These are phyloP conservation scores for Epinotia demarniana DNA, from an alignment of 2,888 invertebrate genomes.

Conservation along the genomic window DNA sequence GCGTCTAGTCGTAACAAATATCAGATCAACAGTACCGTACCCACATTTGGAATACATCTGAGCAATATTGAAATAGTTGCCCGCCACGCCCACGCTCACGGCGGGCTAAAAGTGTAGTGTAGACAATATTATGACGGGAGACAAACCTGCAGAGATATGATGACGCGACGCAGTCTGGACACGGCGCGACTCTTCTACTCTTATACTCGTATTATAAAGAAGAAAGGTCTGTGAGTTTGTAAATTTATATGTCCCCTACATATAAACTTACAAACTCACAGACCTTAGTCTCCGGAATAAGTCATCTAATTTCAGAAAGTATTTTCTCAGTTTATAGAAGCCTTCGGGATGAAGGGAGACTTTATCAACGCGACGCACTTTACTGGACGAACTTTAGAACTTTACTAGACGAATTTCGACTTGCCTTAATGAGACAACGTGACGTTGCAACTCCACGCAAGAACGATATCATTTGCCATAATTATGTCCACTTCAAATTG, in stretches of 20 bases:
- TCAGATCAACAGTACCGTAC: conserved; percentile 22
- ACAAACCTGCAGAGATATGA: neutral
- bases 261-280: too few species aligned
- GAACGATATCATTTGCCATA: too few species aligned
- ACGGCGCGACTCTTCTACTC: neutral
- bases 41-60: conserved; percentile 32
- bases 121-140: conserved; percentile 70
- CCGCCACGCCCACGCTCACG: conserved; percentile 59
- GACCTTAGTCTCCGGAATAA: too few species aligned
- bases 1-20: neutral
- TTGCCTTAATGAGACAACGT: neutral
- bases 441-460: neutral
- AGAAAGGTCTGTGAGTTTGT: too few species aligned
- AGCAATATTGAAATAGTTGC: conserved; percentile 45
- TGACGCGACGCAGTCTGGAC: neutral
- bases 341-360: too few species aligned
- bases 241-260: too few species aligned
- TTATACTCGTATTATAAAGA: too few species aligned
- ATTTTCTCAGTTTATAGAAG: too few species aligned
- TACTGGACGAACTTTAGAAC: too few species aligned
- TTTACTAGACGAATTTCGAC: neutral
- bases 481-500: neutral
- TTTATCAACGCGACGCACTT: too few species aligned
- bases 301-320: too few species aligned
- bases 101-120: conserved; percentile 62